phyloP scores from a whole-genome alignment of 2,113 vertebrate genomes.

The Strix uralensis region DNA sequence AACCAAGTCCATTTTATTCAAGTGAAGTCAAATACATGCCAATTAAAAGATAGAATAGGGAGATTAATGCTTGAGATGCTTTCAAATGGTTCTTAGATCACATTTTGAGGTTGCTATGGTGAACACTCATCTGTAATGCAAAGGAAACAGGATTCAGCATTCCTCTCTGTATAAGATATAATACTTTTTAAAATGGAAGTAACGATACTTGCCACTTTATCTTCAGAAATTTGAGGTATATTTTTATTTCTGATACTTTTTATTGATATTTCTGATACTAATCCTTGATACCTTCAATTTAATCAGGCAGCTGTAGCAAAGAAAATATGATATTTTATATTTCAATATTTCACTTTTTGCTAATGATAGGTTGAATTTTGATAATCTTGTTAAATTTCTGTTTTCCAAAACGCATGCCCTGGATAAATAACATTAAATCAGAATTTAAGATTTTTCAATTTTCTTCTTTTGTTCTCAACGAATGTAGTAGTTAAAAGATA shows the following conservation, averaged over 20 bases:
- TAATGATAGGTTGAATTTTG: neutral
- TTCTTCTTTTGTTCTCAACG: neutral
- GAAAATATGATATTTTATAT: neutral
- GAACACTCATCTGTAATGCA: neutral
- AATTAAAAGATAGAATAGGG: slow-evolving; percentile 24
- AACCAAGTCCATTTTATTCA: neutral
- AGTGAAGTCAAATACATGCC: neutral
- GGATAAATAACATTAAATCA: neutral
- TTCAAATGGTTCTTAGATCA: neutral
- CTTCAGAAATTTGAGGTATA: neutral
- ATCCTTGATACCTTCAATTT: neutral
- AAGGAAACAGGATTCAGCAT: neutral
- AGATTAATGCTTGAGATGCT: neutral
- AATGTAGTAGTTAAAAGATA: neutral
- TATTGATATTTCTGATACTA: neutral
- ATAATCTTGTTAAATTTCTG: neutral
- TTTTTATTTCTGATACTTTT: neutral
- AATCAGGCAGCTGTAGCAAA: neutral
- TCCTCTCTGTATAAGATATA: neutral
- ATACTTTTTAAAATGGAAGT: neutral
- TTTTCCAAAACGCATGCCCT: neutral
- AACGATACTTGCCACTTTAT: neutral
- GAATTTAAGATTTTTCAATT: neutral
- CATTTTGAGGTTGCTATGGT: slow-evolving; percentile 41
- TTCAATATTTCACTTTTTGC: neutral